Evolutionary conservation across 1,140 invertebrate species (phyloP), one percentile per base, ranked within the genome.

Genomic region (Myzus persicae): DNA sequence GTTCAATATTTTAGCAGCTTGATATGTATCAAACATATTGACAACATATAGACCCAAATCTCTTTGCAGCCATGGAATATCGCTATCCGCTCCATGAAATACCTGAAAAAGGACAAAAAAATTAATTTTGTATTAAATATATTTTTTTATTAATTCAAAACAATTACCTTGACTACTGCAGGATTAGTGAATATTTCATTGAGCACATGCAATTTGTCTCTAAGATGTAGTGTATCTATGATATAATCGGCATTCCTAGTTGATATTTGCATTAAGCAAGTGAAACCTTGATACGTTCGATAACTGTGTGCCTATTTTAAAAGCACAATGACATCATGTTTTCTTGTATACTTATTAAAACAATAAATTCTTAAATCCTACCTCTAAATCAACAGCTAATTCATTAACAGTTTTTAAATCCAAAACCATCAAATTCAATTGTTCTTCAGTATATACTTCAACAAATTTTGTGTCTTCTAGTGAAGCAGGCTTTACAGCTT

Each of bases 21-120:
- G 97, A 95, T 98, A 96, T 0, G 99, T 99, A 95, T 99, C 99
- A 95, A 99, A 99, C 97, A 99, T 97, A 94, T 99, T 99, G 0
- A 99, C 98, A 36, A 99, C 95, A 95, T 99, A 99, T 0, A 99
- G 94, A 0, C 98, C 98, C 93, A 99, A 97, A 96, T 99, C 99
- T 87, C 98, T 96, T 95, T 99, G 99, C 40, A 99, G 95, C 99
- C 99, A 99, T 40, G 42, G 46, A 54, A 99, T 96, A 95, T 99
- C 99, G 85, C 94, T 96, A 93, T 98, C 97, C 1, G 98, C 97
- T 76, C 99, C 99, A 95, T 99, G 99, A 94, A 99, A 97, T 6
- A 99, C 96, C 97, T 97, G 93, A 44, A 94, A 93, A 93, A 54
- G 89, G 94, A 93, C 9, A 42, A 6, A 38, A 0, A 42, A 84